Evolutionary conservation across 1,140 invertebrate genomes (phyloP).

Genomic region (Trinorchestia longiramus): DNA sequence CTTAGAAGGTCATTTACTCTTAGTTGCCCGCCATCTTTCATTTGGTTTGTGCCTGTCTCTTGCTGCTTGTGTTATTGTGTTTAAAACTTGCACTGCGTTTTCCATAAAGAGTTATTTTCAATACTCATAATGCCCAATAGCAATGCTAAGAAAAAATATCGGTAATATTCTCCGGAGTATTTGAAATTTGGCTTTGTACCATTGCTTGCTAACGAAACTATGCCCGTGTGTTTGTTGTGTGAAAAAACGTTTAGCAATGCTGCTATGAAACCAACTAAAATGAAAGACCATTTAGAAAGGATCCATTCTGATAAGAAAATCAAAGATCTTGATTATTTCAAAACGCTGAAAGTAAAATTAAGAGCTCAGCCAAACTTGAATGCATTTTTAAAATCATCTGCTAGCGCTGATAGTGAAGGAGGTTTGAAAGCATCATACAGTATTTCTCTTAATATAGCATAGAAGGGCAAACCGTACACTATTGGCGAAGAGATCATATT

Average conservation of each 20-base stretch:
- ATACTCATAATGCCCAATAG: slow-evolving; percentile 30
- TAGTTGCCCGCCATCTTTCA: slow-evolving; percentile 2
- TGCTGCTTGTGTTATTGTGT: background rate
- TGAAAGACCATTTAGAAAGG: slow-evolving; percentile 66
- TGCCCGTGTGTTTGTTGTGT: slow-evolving; percentile 59
- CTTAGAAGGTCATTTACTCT: background rate
- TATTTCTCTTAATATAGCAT: too few relatives aligned
- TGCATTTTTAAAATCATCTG: background rate
- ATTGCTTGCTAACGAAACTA: slow-evolving; percentile 60
- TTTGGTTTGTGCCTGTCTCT: background rate
- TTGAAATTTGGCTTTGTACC: slow-evolving; percentile 64
- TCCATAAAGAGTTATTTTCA: background rate
- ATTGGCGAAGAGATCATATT: too few relatives aligned
- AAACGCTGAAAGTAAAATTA: slow-evolving; percentile 50
- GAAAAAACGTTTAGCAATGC: slow-evolving; percentile 60
- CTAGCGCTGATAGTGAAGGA: slow-evolving; percentile 6
- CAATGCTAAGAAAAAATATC: slow-evolving; percentile 55
- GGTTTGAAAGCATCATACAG: slow-evolving; percentile 2
- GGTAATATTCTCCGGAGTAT: slow-evolving; percentile 63
- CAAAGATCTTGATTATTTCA: slow-evolving; percentile 59
- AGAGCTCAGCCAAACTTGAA: slow-evolving; percentile 4
- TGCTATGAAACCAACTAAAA: slow-evolving; percentile 62
- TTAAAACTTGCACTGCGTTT: slow-evolving; percentile 20
- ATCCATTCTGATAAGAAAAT: slow-evolving; percentile 64
- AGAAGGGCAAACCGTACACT: too few relatives aligned